These are phyloP conservation scores for Ellobium chinense DNA, from an alignment of 2,888 invertebrate genomes.

Conservation along the genomic window DNA sequence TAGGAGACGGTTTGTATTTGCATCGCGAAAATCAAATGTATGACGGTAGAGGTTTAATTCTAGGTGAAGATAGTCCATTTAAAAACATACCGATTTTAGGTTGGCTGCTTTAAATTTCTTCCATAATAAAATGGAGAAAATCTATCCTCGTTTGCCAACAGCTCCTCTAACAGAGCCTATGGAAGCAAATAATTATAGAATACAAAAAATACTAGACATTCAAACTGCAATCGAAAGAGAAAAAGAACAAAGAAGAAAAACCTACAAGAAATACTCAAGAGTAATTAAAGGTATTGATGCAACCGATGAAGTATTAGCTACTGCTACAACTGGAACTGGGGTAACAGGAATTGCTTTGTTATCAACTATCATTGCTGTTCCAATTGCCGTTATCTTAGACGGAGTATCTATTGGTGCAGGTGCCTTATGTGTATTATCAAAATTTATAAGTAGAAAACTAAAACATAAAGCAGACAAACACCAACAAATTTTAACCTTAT, in stretches of 20 bases:
- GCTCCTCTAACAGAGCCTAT: not conserved
- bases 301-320: not conserved
- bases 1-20: slow-evolving; percentile 49
- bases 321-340: too few species aligned
- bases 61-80: slow-evolving; percentile 47
- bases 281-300: not conserved
- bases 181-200: slow-evolving; percentile 15
- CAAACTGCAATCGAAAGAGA: slow-evolving; percentile 2
- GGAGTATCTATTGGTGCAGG: too few species aligned
- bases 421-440: too few species aligned
- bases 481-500: too few species aligned
- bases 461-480: too few species aligned
- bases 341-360: too few species aligned
- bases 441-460: too few species aligned
- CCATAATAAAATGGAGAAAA: not conserved
- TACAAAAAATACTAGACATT: slow-evolving; percentile 14
- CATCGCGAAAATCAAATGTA: slow-evolving; percentile 39
- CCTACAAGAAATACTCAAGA: not conserved
- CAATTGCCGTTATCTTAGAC: too few species aligned
- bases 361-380: too few species aligned
- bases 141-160: not conserved
- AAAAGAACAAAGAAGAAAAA: slow-evolving; percentile 8
- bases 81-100: slow-evolving; percentile 31
- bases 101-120: not conserved
- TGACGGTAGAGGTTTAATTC: slow-evolving; percentile 39